Evolutionary conservation across 1,140 invertebrate genomes (phyloP), one percentile per base, ranked within the genome.

Genomic region (Meloidogyne chitwoodi): DNA sequence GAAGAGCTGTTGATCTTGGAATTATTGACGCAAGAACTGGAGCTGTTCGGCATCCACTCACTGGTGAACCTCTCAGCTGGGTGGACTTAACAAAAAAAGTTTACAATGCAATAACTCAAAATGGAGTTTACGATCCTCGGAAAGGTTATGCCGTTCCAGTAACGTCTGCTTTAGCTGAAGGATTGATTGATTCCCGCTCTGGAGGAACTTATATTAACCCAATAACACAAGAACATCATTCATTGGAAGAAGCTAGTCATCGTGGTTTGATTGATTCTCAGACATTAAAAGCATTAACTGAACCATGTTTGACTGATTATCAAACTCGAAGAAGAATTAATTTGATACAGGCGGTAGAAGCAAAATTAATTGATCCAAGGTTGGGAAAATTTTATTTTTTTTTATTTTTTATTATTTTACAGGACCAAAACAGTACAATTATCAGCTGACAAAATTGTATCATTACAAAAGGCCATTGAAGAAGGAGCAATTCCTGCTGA

Each of bases 21-120:
- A 91, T 93, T 41, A 91, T 97, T 65, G 93, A 96, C 89, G 91
- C 93, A 0, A 91, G 93, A 87, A 93, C 93, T 11, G 93, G 92
- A 38, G 88, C 94, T 72, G 91, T 95, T 48, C 48, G 72, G 24
- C 85, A 86, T 75, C 86, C 85, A 19, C 80, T 83, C 76, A 81
- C 75, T 19, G 78, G 82, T 24, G 79, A 86, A 74, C 73, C 74
- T 26, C 75, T 86, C 16, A 81, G 81, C 4, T 86, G 85, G 85
- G 48, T 87, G 12, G 85, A 86, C 66, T 71, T 86, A 22, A 83
- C 87, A 4, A 84, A 82, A 66, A 76, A 80, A 56, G 84, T 87
- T 69, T 86, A 87, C 82, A 80, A 77, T 34, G 80, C 77, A 24
- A 83, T 86, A 41, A 87, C 85, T n/a, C 78, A 74, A 48, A 84